Conservation (phyloP, 2,113 vertebrate species). For the Picathartes gymnocephalus region DNA sequence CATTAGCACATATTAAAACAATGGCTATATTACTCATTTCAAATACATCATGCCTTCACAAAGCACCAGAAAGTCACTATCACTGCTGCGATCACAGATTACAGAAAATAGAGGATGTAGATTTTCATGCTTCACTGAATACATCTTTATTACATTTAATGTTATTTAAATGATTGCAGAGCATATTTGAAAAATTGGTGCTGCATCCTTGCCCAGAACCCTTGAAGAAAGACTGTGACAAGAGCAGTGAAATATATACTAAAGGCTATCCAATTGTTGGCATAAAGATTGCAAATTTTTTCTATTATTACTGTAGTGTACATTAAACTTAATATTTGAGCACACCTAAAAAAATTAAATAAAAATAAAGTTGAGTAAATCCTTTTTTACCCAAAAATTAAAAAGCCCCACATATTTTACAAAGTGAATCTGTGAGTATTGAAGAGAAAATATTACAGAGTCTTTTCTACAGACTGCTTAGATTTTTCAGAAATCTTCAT, state of each 20-base stretch:
- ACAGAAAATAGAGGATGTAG: constrained; percentile 33
- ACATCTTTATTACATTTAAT: constrained; percentile 49
- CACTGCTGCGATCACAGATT: constrained; percentile 49
- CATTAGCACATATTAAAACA: constrained; percentile 1
- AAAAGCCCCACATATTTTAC: neutral
- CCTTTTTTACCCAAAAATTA: neutral
- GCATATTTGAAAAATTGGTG: constrained; percentile 9
- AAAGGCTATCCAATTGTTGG: neutral
- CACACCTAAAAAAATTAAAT: neutral
- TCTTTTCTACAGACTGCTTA: neutral
- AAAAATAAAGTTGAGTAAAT: neutral
- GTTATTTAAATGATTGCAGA: constrained; percentile 18
- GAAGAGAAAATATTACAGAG: neutral
- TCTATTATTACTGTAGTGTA: neutral
- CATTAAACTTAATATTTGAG: neutral
- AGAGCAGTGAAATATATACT: neutral
- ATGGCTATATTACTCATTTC: constrained; percentile 15
- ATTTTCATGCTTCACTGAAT: constrained; percentile 18
- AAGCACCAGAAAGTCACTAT: neutral
- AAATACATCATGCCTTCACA: constrained; percentile 38
- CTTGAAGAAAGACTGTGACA: neutral
- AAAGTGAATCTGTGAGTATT: neutral
- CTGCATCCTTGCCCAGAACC: neutral
- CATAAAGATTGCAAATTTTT: neutral
- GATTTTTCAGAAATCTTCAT: neutral